These are phyloP conservation scores for Fulmarus glacialis DNA, from an alignment of 2,113 vertebrate species.

Conservation along the genomic window DNA sequence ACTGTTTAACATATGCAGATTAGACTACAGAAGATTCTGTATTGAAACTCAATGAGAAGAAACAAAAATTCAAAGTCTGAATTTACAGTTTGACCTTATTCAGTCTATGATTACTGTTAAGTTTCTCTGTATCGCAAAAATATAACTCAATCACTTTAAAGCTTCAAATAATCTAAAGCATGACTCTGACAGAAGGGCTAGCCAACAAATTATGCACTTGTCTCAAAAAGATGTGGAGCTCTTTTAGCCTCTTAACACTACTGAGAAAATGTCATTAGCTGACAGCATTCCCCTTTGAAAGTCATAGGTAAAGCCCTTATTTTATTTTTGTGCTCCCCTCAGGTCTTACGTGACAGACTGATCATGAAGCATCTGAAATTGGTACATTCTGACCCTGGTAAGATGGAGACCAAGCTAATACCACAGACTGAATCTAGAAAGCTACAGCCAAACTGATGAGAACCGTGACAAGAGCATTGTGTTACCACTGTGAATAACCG, in stretches of 20 bases:
- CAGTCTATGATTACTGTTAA: not conserved
- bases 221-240: not conserved
- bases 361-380: not conserved
- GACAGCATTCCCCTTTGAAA: slow-evolving; percentile 28
- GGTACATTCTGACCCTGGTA: not conserved
- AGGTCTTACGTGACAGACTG: not conserved
- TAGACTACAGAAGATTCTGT: slow-evolving; percentile 48
- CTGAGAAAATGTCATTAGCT: not conserved
- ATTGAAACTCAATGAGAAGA: slow-evolving; percentile 43
- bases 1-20: slow-evolving; percentile 72
- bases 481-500: not conserved
- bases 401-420: not conserved
- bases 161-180: slow-evolving; percentile 7
- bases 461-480: not conserved
- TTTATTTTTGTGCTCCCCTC: not conserved
- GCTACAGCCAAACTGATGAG: not conserved
- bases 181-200: not conserved
- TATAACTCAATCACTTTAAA: slow-evolving; percentile 27
- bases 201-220: slow-evolving; percentile 7
- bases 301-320: slow-evolving; percentile 7
- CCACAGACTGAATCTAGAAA: not conserved
- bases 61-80: slow-evolving; percentile 46
- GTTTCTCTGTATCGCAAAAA: slow-evolving; percentile 12
- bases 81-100: slow-evolving; percentile 50
- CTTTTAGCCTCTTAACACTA: not conserved